Conservation (phyloP, 35 echinoderm and acorn worm species). For the Lytechinus pictus region DNA sequence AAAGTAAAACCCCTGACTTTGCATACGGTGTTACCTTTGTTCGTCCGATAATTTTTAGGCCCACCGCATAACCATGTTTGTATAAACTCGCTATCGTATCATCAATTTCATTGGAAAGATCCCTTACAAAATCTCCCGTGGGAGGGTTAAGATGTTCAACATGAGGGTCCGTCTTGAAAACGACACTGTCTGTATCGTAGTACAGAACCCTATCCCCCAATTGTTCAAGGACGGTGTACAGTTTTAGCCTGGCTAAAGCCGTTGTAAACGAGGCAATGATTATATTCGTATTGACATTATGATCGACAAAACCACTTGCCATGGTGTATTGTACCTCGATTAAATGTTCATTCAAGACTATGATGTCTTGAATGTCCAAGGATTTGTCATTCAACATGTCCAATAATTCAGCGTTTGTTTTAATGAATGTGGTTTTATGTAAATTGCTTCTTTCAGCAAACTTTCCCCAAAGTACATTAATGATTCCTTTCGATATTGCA, state of each 20-base stretch:
- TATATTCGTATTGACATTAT: constrained; percentile 4
- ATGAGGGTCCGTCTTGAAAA: constrained; percentile 41
- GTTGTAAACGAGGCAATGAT: not conserved
- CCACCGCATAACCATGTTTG: too few relatives aligned
- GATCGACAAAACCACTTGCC: not conserved
- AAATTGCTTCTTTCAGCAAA: not conserved
- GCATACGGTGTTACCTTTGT: too few relatives aligned
- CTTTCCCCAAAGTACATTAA: not conserved
- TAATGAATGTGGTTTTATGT: not conserved
- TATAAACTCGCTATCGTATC: too few relatives aligned
- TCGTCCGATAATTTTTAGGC: too few relatives aligned
- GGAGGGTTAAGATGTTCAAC: constrained; percentile 26
- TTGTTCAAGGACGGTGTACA: constrained; percentile 69
- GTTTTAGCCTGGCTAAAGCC: constrained; percentile 57
- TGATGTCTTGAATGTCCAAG: not conserved
- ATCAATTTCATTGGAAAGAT: too few relatives aligned
- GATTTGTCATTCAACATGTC: not conserved
- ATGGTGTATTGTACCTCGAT: not conserved
- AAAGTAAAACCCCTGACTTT: too few relatives aligned
- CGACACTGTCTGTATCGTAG: constrained; percentile 75
- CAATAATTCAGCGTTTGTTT: not conserved
- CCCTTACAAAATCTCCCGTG: too few relatives aligned
- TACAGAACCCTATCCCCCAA: constrained; percentile 65
- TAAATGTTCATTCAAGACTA: not conserved
- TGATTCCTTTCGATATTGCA: not conserved